A percentile compares a stretch with the other conserved stretches of the same genome.
Conservation (phyloP, 1,140 invertebrate species). For the Apocrypta bakeri region DNA sequence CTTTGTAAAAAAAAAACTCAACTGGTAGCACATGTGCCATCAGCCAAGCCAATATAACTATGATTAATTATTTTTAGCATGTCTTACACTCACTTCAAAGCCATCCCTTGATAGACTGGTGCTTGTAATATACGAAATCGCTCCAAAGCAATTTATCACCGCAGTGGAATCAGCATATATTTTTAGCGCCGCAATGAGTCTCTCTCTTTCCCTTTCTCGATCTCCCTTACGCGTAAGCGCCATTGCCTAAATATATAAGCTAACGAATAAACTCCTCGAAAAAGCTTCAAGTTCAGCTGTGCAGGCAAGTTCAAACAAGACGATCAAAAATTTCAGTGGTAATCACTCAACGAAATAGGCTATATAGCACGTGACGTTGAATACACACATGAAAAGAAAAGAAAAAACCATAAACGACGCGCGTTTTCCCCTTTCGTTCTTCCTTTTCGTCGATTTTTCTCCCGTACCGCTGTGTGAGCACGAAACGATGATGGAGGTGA, state of each 20-base stretch:
- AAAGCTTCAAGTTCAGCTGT: background rate
- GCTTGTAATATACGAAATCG: background rate
- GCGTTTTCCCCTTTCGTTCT: conserved; percentile 20
- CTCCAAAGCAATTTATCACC: background rate
- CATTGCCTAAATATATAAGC: background rate
- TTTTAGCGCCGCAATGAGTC: background rate
- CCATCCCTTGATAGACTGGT: background rate
- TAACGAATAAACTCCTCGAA: background rate
- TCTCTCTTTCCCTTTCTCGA: background rate
- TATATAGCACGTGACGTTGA: background rate
- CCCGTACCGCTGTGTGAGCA: background rate
- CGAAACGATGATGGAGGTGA: conserved; percentile 42
- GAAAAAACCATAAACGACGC: background rate
- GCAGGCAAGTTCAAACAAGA: background rate
- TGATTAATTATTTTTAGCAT: background rate
- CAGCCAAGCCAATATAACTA: background rate
- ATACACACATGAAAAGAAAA: background rate
- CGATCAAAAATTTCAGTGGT: background rate
- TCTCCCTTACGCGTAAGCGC: too few species aligned
- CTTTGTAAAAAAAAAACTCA: background rate
- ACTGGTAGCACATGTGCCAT: too few species aligned
- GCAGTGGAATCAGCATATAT: background rate
- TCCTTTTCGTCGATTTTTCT: conserved; percentile 41
- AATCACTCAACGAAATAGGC: background rate
- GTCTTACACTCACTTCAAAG: background rate